These are phyloP conservation scores for Lepus townsendii DNA, from an alignment of 2,797 vertebrate species.

Conservation along the genomic window DNA sequence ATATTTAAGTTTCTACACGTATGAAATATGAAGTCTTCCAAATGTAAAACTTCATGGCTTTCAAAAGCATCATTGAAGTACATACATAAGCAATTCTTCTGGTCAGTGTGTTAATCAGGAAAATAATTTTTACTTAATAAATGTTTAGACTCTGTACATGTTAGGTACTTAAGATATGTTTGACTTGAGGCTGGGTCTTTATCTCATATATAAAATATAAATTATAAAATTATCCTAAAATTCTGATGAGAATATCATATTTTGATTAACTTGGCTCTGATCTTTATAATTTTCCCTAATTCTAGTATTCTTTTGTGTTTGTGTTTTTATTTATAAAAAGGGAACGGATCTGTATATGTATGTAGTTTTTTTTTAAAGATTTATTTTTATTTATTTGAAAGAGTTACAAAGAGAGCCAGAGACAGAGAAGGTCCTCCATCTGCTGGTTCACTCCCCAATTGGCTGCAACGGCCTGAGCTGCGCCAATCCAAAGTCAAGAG, in stretches of 20 bases:
- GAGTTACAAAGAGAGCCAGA: too few species aligned
- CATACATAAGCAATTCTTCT: neutral
- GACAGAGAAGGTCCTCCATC: too few species aligned
- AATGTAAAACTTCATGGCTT: neutral
- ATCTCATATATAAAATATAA: neutral
- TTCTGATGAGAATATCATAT: conserved; percentile 45
- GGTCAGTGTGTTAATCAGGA: conserved; percentile 11
- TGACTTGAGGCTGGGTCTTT: conserved; percentile 11
- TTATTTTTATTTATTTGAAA: too few species aligned
- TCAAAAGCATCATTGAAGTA: conserved; percentile 12
- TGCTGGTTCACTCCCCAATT: too few species aligned
- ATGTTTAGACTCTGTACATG: neutral
- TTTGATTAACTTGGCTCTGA: conserved; percentile 52
- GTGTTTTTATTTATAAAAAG: too few species aligned
- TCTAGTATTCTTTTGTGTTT: neutral
- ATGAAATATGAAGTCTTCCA: neutral
- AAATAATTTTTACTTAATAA: conserved; percentile 54
- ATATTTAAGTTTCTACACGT: conserved; percentile 44
- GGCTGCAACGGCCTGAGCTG: too few species aligned
- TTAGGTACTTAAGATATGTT: conserved; percentile 30
- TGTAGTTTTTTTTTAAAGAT: too few species aligned
- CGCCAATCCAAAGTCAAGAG: too few species aligned
- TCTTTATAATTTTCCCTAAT: conserved; percentile 36
- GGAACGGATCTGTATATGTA: too few species aligned
- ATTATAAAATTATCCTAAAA: conserved; percentile 52